Conservation (phyloP, 2,888 invertebrate genomes). For the Loripinus fragilis region DNA sequence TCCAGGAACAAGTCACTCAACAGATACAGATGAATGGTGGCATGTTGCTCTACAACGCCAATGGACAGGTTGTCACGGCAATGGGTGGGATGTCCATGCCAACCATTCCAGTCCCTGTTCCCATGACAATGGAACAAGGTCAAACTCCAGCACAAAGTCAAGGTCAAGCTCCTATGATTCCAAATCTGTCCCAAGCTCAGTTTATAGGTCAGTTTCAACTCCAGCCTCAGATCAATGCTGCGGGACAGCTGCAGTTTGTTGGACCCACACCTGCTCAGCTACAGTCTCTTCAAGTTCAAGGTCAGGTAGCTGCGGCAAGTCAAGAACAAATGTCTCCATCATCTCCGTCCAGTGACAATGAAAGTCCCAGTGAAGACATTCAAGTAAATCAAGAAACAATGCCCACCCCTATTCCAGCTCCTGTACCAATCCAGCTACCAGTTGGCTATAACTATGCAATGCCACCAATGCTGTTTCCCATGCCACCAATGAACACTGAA, state of each 20-base stretch:
- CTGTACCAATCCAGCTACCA: neutral
- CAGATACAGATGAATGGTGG: constrained; percentile 51
- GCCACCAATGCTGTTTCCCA: constrained; percentile 46
- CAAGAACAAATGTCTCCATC: constrained; percentile 2
- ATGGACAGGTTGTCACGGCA: constrained; percentile 48
- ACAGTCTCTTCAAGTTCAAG: constrained; percentile 12
- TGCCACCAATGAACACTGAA: constrained; percentile 14
- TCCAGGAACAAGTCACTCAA: constrained; percentile 40
- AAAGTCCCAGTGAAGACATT: neutral
- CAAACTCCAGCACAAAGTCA: constrained; percentile 8
- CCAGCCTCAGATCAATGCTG: constrained; percentile 40
- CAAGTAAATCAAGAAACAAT: constrained; percentile 6
- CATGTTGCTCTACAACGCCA: constrained; percentile 50
- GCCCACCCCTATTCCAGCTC: neutral
- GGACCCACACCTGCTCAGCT: constrained; percentile 54
- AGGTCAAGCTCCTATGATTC: constrained; percentile 26
- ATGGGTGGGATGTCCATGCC: constrained; percentile 15
- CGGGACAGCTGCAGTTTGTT: constrained; percentile 55
- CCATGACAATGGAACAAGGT: neutral
- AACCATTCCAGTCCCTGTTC: neutral
- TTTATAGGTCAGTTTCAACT: constrained; percentile 54
- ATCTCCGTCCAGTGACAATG: neutral
- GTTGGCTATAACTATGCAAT: constrained; percentile 46
- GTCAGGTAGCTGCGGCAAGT: neutral
- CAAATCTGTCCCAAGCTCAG: constrained; percentile 55